Evolutionary conservation across 2,113 vertebrate genomes (phyloP).

Genomic region (Scatophagus argus): DNA sequence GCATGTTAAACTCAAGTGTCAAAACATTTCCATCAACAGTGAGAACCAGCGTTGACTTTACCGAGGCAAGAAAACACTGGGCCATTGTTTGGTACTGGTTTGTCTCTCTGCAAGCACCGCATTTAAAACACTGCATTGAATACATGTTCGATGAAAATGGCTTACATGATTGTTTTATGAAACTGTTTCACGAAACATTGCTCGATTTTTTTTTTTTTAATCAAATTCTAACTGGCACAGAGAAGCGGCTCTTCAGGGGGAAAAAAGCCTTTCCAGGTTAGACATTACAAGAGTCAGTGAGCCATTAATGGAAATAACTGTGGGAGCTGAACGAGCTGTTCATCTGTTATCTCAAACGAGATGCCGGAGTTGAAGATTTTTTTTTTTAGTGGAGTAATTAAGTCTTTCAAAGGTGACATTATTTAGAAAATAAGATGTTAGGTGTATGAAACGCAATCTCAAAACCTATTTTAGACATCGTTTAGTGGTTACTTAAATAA

Average conservation of each 20-base stretch:
- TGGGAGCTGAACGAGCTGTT: background rate
- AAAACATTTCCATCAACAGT: background rate
- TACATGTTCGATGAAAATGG: background rate
- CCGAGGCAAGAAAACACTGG: background rate
- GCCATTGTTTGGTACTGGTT: background rate
- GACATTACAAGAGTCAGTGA: constrained; percentile 25
- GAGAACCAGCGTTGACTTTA: background rate
- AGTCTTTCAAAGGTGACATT: no score
- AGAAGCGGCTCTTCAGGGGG: background rate
- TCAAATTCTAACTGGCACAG: no score
- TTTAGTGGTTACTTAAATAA: background rate
- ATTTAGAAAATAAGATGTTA: constrained; percentile 17
- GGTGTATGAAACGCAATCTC: background rate
- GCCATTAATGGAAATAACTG: constrained; percentile 8
- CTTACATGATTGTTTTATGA: background rate
- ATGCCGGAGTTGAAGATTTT: background rate
- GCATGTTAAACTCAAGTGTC: background rate
- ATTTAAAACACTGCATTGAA: background rate
- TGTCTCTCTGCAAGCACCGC: background rate
- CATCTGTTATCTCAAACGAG: background rate
- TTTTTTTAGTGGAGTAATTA: background rate
- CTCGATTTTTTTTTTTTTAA: background rate
- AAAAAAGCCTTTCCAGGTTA: background rate
- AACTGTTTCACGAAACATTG: background rate
- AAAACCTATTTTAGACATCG: background rate